A percentile compares a stretch with the other conserved stretches of the same genome.
phyloP scores from a whole-genome alignment of 2,797 vertebrate species.

The Scolopax rusticola region DNA sequence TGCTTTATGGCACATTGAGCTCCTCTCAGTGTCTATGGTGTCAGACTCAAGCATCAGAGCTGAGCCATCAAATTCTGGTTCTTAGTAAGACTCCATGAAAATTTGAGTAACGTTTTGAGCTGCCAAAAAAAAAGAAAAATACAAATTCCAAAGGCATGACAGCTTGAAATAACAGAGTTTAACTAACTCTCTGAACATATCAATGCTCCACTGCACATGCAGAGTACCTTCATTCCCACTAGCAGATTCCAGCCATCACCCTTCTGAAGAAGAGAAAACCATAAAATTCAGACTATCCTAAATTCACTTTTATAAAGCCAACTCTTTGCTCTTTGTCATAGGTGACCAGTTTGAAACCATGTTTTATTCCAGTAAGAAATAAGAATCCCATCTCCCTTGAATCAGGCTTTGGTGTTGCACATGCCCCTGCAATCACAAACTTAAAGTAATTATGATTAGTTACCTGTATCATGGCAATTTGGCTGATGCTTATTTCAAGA shows the following conservation, averaged over 20 bases:
- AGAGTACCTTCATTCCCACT: background rate
- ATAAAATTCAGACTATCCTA: background rate
- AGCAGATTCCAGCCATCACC: background rate
- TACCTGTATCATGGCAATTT: background rate
- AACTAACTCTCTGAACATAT: background rate
- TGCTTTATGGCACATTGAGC: background rate
- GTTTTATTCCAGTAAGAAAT: background rate
- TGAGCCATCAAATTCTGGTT: background rate
- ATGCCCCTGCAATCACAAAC: background rate
- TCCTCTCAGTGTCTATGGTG: rapidly evolving
- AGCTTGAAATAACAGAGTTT: background rate
- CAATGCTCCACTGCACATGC: background rate
- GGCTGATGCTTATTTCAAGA: background rate
- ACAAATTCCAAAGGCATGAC: background rate
- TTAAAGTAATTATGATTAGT: too few relatives aligned
- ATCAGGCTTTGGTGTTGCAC: background rate
- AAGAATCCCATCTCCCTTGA: background rate
- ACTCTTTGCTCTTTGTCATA: background rate
- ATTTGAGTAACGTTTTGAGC: background rate
- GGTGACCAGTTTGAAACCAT: background rate
- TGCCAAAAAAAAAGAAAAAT: too few relatives aligned
- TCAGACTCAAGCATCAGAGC: background rate
- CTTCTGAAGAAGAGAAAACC: background rate
- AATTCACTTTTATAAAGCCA: background rate
- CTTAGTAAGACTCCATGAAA: background rate